Percentiles rank a stretch among this genome's conserved stretches.
phyloP scores from a whole-genome alignment of 2,113 vertebrate species.

The Psophia crepitans region DNA sequence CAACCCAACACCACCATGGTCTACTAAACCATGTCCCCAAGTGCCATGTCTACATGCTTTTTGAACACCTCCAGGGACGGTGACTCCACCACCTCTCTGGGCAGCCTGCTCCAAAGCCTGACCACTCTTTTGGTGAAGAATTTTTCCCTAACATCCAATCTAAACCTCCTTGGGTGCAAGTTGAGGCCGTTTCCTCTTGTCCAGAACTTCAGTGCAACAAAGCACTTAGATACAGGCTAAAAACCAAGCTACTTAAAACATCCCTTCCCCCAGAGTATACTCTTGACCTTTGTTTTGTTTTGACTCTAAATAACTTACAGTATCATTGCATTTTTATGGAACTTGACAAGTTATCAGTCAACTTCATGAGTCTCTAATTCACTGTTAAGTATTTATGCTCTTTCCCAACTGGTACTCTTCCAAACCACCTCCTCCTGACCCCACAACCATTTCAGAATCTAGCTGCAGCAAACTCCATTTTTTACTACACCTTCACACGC shows the following conservation, averaged over 20 bases:
- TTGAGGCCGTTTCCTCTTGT: no score
- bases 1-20: no score
- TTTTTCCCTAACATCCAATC: no score
- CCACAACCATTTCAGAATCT: not conserved
- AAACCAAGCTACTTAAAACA: not conserved
- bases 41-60: no score
- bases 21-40: no score
- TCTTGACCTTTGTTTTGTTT: not conserved
- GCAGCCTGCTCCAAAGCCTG: no score
- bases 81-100: no score
- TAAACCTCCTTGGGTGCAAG: no score
- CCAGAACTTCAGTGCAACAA: not conserved
- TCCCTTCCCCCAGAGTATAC: not conserved
- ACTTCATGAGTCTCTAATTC: not conserved
- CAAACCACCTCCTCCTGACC: not conserved
- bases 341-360: not conserved
- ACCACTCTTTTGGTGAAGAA: no score
- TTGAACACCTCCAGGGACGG: no score
- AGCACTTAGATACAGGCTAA: not conserved
- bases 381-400: not conserved
- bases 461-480: not conserved
- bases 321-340: not conserved
- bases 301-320: not conserved
- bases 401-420: not conserved
- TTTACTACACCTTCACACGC: rapidly evolving